Evolutionary conservation across 2,888 invertebrate genomes (phyloP).

Genomic region (Coronaproctus castanopsis): DNA sequence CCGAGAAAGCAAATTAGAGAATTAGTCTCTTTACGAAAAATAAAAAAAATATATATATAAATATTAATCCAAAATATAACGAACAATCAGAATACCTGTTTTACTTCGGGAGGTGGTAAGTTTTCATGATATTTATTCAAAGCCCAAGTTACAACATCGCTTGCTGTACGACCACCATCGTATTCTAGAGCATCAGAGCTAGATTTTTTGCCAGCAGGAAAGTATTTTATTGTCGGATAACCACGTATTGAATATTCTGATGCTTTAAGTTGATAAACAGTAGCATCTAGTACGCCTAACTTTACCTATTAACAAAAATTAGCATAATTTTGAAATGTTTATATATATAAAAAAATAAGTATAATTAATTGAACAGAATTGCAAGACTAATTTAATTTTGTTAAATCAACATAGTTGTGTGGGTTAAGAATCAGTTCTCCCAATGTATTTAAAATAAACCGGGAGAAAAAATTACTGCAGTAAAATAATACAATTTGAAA

Average conservation of each 20-base stretch:
- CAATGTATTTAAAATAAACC: no score
- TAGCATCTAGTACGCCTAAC: constrained; percentile 89
- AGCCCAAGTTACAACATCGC: constrained; percentile 80
- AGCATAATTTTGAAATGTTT: background rate
- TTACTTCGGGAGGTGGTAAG: constrained; percentile 71
- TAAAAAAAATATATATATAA: no score
- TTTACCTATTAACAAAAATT: constrained; percentile 38
- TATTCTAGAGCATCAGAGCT: constrained; percentile 46
- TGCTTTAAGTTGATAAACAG: constrained; percentile 65
- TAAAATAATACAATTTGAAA: no score
- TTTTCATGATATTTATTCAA: constrained; percentile 66
- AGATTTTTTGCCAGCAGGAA: constrained; percentile 52
- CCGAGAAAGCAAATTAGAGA: no score
- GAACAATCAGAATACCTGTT: constrained; percentile 39
- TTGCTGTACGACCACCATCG: constrained; percentile 74
- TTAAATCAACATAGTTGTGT: no score
- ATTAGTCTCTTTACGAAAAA: no score
- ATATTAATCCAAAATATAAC: no score
- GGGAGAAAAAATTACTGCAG: no score
- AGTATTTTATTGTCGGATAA: constrained; percentile 91
- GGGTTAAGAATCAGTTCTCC: no score
- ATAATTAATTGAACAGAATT: background rate
- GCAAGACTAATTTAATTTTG: no score
- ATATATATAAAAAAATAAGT: background rate
- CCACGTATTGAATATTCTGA: constrained; percentile 70